These are phyloP conservation scores for Drosophila rhopaloa DNA, from an alignment of 1,140 invertebrate species.

Conservation along the genomic window DNA sequence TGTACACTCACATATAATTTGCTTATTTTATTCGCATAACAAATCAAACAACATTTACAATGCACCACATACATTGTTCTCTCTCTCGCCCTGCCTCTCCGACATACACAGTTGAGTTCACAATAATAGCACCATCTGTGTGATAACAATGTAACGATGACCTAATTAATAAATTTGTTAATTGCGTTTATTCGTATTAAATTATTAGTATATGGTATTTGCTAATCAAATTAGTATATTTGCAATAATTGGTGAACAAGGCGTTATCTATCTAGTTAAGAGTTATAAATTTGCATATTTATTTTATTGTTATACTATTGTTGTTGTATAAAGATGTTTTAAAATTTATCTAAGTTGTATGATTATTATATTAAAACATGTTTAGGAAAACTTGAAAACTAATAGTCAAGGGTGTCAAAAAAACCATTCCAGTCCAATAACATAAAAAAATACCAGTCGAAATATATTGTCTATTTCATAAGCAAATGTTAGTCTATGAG, in stretches of 20 bases:
- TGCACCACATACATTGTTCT: background rate
- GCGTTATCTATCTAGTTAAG: background rate
- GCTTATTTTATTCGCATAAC: slow-evolving; percentile 3
- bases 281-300: no score
- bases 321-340: no score
- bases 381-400: no score
- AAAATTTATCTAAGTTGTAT: no score
- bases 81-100: background rate
- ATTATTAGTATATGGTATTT: background rate
- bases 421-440: no score
- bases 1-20: slow-evolving; percentile 1
- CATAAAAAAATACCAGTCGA: no score
- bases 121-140: background rate
- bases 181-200: no score
- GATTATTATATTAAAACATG: no score
- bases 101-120: slow-evolving; percentile 3
- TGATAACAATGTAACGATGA: background rate
- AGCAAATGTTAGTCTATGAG: no score
- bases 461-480: no score
- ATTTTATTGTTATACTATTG: no score
- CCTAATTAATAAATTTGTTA: background rate
- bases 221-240: background rate
- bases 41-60: slow-evolving; percentile 15
- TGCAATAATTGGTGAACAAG: background rate
- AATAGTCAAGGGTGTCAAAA: no score